A percentile compares a stretch with the other conserved stretches of the same genome.
These are phyloP conservation scores for Mareca strepera DNA, from an alignment of 2,797 vertebrate genomes.

Conservation along the genomic window DNA sequence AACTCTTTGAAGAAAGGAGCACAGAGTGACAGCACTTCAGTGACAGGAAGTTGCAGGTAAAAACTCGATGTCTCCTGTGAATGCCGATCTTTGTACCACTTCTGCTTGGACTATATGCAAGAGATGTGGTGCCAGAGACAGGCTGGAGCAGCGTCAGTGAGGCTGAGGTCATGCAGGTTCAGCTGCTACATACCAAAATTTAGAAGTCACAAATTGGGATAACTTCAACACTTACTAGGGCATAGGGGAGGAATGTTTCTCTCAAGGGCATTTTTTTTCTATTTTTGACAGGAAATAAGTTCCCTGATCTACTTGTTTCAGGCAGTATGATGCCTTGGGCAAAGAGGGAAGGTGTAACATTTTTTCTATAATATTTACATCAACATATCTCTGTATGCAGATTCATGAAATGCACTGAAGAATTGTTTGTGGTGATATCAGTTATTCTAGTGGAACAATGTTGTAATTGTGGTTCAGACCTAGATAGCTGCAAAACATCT, in stretches of 20 bases:
- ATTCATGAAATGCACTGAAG: neutral
- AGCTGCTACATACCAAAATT: neutral
- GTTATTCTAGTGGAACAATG: neutral
- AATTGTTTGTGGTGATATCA: neutral
- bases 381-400: too few relatives aligned
- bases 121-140: neutral
- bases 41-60: neutral
- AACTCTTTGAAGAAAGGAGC: neutral
- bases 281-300: neutral
- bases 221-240: neutral
- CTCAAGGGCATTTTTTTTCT: neutral
- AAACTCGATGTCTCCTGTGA: neutral
- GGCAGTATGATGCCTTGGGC: neutral
- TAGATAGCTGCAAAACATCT: neutral
- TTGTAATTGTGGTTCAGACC: neutral
- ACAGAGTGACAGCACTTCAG: neutral
- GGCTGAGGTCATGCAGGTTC: neutral
- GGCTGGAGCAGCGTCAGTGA: neutral
- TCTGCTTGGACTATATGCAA: neutral
- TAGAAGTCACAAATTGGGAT: neutral
- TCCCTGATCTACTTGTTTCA: neutral
- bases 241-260: neutral
- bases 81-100: accelerated
- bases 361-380: neutral
- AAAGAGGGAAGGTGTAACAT: neutral